Base-by-base conservation (phyloP, 1,140 invertebrate species). In the Idris sp. region DNA sequence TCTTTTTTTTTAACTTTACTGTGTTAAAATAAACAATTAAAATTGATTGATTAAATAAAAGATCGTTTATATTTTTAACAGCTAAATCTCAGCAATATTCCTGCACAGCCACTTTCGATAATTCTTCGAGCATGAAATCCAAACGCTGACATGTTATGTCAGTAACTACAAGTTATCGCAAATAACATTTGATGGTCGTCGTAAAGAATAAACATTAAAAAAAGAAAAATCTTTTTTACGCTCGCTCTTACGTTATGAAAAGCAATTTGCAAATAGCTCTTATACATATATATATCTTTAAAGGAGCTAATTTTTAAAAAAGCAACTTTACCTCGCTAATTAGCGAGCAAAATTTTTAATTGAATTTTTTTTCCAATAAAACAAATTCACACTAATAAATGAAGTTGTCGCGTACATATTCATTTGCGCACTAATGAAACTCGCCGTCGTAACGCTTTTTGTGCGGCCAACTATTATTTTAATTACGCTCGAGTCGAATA, bases 121-220 rank as follows among this genome's bases (percentile, higher is more conserved):
- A 64, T 35, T 35, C n/a, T n/a, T n/a, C n/a, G n/a, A n/a, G n/a
- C n/a, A 44, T 19, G 48, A 59, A 59, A 35, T 28, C 22, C 22
- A 11, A 49, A 35, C 16, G 19, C 31, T 54, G 61, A 65, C 40
- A 48, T 40, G 46, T 11, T 38, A 69, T 51, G 36, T 41, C 41
- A 46, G 43, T 59, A 51, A 44, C 44, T 51, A 38, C 53, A 36
- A 59, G 33, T 53, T 58, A 56, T 59, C 53, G 54, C 28, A 35
- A 69, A 69, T 69, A 69, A 59, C 53, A 13, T 69, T 69, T 59
- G 35, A 54, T 53, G 53, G 31, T 10, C 33, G 10, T 46, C 46
- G 46, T 69, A 69, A 69, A 59, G 65, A 46, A 53, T 59, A 69
- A 69, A 59, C 54, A 69, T 61, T 59, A 69, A 69, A 69, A 68